Conservation (phyloP, 2,888 invertebrate species). For the Ormyrus pomaceus region DNA sequence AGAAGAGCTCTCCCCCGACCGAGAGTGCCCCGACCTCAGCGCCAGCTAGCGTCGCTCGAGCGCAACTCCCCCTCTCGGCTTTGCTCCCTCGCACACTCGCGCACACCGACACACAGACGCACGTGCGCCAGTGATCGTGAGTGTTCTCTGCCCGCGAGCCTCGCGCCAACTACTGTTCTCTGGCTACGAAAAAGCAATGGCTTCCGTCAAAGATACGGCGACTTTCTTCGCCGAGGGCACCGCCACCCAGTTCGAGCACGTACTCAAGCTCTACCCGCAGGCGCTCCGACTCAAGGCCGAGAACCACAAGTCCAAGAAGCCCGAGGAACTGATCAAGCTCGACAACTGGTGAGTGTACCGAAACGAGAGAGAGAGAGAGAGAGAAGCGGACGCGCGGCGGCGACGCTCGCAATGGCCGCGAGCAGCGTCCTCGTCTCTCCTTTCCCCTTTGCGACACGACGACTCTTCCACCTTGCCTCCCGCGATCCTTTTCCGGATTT, state of each 20-base stretch:
- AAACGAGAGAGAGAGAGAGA: background rate
- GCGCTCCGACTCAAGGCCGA: slow-evolving; percentile 94
- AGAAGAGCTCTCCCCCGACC: slow-evolving; percentile 1
- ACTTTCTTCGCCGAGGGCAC: slow-evolving; percentile 95
- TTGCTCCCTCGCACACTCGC: too few relatives aligned
- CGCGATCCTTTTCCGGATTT: too few relatives aligned
- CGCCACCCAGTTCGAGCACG: slow-evolving; percentile 90
- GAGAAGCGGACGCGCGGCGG: background rate
- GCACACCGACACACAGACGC: too few relatives aligned
- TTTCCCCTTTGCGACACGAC: background rate
- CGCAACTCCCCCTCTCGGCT: background rate
- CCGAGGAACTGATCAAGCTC: slow-evolving; percentile 95
- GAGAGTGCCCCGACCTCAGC: slow-evolving; percentile 11
- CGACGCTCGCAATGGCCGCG: background rate
- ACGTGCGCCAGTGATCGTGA: background rate
- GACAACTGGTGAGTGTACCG: slow-evolving; percentile 91
- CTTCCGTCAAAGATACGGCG: slow-evolving; percentile 92
- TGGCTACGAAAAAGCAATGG: slow-evolving; percentile 78
- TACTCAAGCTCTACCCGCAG: slow-evolving; percentile 93
- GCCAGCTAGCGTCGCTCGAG: slow-evolving; percentile 16
- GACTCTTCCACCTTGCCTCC: too few relatives aligned
- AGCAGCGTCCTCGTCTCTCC: background rate
- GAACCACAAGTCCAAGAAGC: slow-evolving; percentile 89
- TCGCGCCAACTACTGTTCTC: background rate
- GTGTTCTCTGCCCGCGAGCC: background rate